These are phyloP conservation scores for Tinea pellionella DNA, from an alignment of 2,888 invertebrate species.

Conservation along the genomic window DNA sequence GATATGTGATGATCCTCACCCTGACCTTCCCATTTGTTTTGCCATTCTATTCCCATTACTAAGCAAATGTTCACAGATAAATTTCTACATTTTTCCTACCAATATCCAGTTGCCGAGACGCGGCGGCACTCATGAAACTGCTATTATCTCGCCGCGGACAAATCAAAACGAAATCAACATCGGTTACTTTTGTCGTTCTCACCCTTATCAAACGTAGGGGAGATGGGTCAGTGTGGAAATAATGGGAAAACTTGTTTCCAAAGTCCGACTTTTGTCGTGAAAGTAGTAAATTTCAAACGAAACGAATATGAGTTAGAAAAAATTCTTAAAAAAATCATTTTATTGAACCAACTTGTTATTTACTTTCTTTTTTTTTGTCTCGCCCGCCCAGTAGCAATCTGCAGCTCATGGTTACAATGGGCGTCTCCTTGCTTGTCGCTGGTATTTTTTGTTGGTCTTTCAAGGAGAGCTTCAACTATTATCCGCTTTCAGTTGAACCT, in stretches of 20 bases:
- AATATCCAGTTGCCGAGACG: slow-evolving; percentile 23
- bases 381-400: no score
- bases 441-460: no score
- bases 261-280: slow-evolving; percentile 2
- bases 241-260: slow-evolving; percentile 51
- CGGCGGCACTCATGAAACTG: slow-evolving; percentile 43
- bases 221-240: slow-evolving; percentile 46
- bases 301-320: background rate
- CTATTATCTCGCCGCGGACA: slow-evolving; percentile 51
- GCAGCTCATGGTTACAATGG: no score
- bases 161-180: slow-evolving; percentile 66
- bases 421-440: no score
- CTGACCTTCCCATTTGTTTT: slow-evolving; percentile 6
- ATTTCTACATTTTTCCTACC: slow-evolving; percentile 11
- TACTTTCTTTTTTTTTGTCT: no score
- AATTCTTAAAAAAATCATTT: no score
- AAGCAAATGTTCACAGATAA: slow-evolving; percentile 10
- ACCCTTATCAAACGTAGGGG: slow-evolving; percentile 48
- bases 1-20: background rate
- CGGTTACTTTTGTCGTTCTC: slow-evolving; percentile 52
- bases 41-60: slow-evolving; percentile 14
- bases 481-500: no score
- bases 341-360: no score
- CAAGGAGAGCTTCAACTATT: no score
- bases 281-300: background rate